These are phyloP conservation scores for Proctacanthus coquilletti DNA, from an alignment of 1,140 invertebrate species.

Conservation along the genomic window DNA sequence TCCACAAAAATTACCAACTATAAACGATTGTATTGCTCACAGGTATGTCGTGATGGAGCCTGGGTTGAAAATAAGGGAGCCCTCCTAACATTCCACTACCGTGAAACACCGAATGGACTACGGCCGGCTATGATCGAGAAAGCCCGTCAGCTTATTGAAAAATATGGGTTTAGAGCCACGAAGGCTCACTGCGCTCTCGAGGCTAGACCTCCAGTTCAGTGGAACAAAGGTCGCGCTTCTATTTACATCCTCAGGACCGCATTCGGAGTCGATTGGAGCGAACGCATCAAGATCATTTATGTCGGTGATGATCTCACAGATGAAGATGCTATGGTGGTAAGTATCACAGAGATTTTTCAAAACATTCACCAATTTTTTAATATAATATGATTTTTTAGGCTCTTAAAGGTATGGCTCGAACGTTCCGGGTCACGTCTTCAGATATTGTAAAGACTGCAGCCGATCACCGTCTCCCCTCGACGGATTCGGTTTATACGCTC, in stretches of 20 bases:
- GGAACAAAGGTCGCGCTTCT: conserved; percentile 78
- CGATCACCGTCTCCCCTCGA: conserved; percentile 66
- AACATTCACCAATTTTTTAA: background rate
- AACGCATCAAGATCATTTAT: conserved; percentile 78
- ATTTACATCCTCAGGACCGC: conserved; percentile 79
- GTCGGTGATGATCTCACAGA: conserved; percentile 81
- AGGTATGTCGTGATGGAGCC: conserved; percentile 69
- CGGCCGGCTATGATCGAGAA: conserved; percentile 46
- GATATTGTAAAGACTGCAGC: conserved; percentile 74
- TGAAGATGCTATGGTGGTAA: conserved; percentile 80
- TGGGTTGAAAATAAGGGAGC: conserved; percentile 89
- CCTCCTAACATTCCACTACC: conserved; percentile 73
- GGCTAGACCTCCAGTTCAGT: conserved; percentile 74
- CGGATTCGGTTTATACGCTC: conserved; percentile 75
- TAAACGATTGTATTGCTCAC: too few species aligned
- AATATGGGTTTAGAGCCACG: conserved; percentile 58
- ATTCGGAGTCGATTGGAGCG: conserved; percentile 82
- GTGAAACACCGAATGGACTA: conserved; percentile 56
- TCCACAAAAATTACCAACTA: background rate
- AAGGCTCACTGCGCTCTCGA: conserved; percentile 71
- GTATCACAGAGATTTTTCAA: conserved; percentile 12
- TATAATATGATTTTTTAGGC: conserved; percentile 35
- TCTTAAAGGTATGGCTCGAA: conserved; percentile 77
- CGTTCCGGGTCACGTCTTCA: conserved; percentile 72
- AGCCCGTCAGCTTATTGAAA: conserved; percentile 54